These are phyloP conservation scores for Salticus scenicus DNA, from an alignment of 2,888 invertebrate species.

Conservation along the genomic window DNA sequence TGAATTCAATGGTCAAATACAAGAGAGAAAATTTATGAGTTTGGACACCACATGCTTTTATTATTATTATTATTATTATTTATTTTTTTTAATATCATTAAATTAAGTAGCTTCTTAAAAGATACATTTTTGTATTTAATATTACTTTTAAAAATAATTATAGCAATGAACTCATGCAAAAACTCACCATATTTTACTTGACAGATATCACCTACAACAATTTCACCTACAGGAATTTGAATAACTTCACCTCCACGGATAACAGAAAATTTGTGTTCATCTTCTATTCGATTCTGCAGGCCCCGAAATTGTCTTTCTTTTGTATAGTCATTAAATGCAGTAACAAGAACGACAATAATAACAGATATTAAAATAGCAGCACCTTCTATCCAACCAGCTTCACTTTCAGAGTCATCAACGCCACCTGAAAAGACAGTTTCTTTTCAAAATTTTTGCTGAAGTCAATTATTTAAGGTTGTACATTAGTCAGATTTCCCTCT, in stretches of 20 bases:
- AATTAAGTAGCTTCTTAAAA: too few species aligned
- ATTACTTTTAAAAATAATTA: too few species aligned
- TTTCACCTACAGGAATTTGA: slow-evolving; percentile 96
- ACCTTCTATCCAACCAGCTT: slow-evolving; percentile 99
- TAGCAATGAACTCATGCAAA: too few species aligned
- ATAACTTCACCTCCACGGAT: slow-evolving; percentile 93
- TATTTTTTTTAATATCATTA: too few species aligned
- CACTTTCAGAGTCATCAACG: slow-evolving; percentile 84
- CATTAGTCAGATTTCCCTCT: too few species aligned
- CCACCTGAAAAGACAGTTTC: background rate
- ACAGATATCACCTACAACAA: slow-evolving; percentile 99
- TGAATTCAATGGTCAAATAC: too few species aligned
- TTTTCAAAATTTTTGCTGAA: too few species aligned
- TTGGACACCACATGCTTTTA: too few species aligned
- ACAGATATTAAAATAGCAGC: slow-evolving; percentile 99
- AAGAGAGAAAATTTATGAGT: too few species aligned
- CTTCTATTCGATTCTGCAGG: slow-evolving; percentile 97
- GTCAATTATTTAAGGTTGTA: too few species aligned
- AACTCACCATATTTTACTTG: slow-evolving; percentile 81
- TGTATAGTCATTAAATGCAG: slow-evolving; percentile 99
- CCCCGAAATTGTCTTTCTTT: slow-evolving; percentile 99
- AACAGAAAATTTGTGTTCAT: slow-evolving; percentile 98
- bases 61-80: too few species aligned
- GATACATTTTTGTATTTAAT: too few species aligned
- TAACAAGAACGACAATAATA: slow-evolving; percentile 98